Conservation (phyloP, 1,140 invertebrate genomes). For the Pseudomyrmex flavicornis region DNA sequence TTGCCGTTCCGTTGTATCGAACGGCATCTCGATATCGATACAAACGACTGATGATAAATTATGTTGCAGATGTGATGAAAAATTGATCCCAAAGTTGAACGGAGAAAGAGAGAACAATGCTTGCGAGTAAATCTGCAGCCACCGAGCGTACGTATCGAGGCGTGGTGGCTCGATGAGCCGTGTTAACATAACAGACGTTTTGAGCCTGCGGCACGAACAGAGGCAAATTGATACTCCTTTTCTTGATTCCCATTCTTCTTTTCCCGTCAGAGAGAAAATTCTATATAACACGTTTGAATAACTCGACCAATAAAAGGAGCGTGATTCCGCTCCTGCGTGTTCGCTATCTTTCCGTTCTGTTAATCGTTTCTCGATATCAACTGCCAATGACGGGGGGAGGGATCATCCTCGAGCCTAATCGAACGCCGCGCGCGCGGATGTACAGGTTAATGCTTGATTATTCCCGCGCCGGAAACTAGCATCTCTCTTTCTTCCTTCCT, state of each 20-base stretch:
- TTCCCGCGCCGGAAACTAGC: slow-evolving; percentile 1
- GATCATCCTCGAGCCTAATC: slow-evolving; percentile 37
- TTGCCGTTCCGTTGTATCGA: slow-evolving; percentile 13
- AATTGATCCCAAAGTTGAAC: not conserved
- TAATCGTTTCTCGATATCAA: slow-evolving; percentile 32
- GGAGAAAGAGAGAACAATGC: slow-evolving; percentile 16
- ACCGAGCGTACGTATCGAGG: slow-evolving; percentile 1
- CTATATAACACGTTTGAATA: not conserved
- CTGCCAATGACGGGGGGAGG: slow-evolving; percentile 14
- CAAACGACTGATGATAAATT: slow-evolving; percentile 52
- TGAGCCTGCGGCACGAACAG: slow-evolving; percentile 14
- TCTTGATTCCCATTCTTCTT: slow-evolving; percentile 7
- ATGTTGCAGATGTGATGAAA: not conserved
- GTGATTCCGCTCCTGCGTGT: slow-evolving; percentile 7
- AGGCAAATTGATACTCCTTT: not conserved
- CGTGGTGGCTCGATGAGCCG: slow-evolving; percentile 35
- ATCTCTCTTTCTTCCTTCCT: not conserved
- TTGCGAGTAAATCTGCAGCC: slow-evolving; percentile 8
- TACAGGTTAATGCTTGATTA: slow-evolving; percentile 21
- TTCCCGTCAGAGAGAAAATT: not conserved
- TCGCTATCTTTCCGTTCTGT: slow-evolving; percentile 37
- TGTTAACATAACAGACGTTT: slow-evolving; percentile 27
- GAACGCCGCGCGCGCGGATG: slow-evolving; percentile 12
- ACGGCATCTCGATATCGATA: slow-evolving; percentile 33
- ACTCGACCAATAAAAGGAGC: slow-evolving; percentile 2